A percentile compares a stretch with the other conserved stretches of the same genome.
Conservation (phyloP, 2,888 invertebrate genomes). For the Ceratothoa steindachneri region DNA sequence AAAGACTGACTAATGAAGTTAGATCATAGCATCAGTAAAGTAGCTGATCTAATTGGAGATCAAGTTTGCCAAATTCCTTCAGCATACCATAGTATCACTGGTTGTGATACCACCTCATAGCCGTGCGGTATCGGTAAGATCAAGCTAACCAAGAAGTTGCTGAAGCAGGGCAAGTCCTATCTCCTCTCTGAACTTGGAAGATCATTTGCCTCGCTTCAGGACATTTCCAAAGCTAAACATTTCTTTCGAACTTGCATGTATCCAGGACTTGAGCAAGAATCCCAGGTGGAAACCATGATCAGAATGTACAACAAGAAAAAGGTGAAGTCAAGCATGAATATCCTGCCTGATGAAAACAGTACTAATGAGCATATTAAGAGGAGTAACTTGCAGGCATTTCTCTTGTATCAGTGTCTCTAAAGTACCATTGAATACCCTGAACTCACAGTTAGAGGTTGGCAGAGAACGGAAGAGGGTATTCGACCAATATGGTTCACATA, state of each 20-base stretch:
- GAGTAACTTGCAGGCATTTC: not conserved
- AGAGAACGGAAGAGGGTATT: not conserved
- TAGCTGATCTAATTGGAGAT: not conserved
- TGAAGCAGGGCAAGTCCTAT: not conserved
- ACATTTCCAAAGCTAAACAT: not conserved
- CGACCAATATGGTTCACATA: not conserved
- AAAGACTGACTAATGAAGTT: not conserved
- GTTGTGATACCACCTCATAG: not conserved
- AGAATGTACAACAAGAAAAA: not conserved
- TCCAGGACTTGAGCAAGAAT: not conserved
- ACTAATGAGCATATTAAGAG: not conserved
- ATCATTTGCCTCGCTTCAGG: not conserved
- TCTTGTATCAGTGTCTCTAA: not conserved
- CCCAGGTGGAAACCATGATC: not conserved
- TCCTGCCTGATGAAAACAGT: not conserved
- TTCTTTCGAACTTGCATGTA: not conserved
- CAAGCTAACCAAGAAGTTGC: not conserved
- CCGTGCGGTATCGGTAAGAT: not conserved
- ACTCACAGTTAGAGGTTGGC: not conserved
- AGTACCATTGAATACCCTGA: not conserved
- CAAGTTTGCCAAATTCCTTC: not conserved
- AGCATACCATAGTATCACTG: not conserved
- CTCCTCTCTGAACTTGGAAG: not conserved
- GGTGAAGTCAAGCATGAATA: not conserved
- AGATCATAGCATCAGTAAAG: not conserved